Conservation (phyloP, 64 coral and sea anemone species). For the Pachyseris speciosa region DNA sequence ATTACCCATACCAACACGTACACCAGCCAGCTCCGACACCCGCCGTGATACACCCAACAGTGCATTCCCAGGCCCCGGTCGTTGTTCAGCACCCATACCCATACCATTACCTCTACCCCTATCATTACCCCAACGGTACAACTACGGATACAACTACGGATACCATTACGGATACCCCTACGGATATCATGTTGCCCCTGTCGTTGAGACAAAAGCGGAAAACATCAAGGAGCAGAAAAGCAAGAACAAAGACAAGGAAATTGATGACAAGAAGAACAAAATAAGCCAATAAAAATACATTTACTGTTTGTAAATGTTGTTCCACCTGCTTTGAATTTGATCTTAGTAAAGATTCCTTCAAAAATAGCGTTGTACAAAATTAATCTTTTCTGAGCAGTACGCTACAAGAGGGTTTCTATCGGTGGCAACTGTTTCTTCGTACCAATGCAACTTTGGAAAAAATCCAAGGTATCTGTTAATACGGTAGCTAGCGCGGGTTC, state of each 20-base stretch:
- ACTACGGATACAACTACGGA: not conserved
- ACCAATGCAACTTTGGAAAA: too few species aligned
- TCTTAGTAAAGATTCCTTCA: too few species aligned
- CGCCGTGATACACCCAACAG: not conserved
- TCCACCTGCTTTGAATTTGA: too few species aligned
- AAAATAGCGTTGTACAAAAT: too few species aligned
- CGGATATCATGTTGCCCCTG: not conserved
- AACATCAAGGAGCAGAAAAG: not conserved
- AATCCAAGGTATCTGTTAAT: too few species aligned
- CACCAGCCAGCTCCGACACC: not conserved
- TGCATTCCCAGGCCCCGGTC: not conserved
- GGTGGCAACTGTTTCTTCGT: too few species aligned
- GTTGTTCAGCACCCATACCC: not conserved
- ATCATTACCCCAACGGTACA: slow-evolving; percentile 4
- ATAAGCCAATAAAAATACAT: not conserved
- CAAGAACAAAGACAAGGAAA: not conserved
- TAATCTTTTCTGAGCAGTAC: too few species aligned
- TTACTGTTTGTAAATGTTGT: too few species aligned
- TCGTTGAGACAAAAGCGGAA: not conserved
- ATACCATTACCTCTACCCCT: slow-evolving; percentile 2
- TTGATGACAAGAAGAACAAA: slow-evolving; percentile 9
- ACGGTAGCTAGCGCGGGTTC: too few species aligned
- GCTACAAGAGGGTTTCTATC: too few species aligned
- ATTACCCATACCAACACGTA: not conserved
- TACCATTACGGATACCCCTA: too few species aligned